Conservation (phyloP, 2,113 vertebrate genomes). For the Apodemus sylvaticus region DNA sequence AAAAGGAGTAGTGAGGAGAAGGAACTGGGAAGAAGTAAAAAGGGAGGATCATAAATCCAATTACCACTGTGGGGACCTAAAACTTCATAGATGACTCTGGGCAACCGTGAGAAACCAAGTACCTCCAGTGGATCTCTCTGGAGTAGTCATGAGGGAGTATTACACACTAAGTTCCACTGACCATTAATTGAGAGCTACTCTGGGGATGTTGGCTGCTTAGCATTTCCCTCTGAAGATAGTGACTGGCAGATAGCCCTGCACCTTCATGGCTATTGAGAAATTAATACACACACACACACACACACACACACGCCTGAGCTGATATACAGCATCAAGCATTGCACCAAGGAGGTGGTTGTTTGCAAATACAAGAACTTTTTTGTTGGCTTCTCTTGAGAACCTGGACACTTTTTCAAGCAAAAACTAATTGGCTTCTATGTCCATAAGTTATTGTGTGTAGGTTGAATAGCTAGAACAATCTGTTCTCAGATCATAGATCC, state of each 20-base stretch:
- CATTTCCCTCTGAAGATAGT: fast-evolving
- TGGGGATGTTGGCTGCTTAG: not conserved
- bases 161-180: fast-evolving
- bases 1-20: not conserved
- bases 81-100: not conserved
- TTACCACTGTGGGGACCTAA: too few species aligned
- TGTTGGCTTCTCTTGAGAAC: not conserved
- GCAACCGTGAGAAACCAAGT: not conserved
- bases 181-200: too few species aligned
- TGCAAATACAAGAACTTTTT: fast-evolving
- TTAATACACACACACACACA: too few species aligned
- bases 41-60: not conserved
- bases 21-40: not conserved
- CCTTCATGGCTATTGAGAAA: not conserved
- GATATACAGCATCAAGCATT: not conserved
- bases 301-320: too few species aligned
- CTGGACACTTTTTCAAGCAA: not conserved
- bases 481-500: not conserved
- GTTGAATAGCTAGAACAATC: not conserved
- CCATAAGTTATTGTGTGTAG: fast-evolving
- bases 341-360: fast-evolving
- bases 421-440: not conserved
- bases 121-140: fast-evolving
- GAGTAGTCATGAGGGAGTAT: too few species aligned
- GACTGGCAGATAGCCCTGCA: fast-evolving